Base-by-base conservation (phyloP, 2,888 invertebrate genomes). In the Leptopilina syphax region DNA sequence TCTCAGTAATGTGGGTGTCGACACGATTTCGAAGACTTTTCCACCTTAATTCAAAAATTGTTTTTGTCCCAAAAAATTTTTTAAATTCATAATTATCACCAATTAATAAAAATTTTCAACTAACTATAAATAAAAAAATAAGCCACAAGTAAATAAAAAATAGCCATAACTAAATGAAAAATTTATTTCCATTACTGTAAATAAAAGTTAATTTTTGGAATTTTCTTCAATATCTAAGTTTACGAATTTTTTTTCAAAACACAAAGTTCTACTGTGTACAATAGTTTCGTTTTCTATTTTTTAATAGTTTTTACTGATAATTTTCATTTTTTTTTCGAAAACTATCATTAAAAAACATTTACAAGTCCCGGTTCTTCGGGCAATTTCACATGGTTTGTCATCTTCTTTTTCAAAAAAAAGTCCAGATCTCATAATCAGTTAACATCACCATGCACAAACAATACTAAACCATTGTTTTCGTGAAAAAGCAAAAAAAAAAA, bases 371-470 rank as follows among this genome's bases (percentile, higher is more conserved):
- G 77, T 65, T 77, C 65, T 77, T 50, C 77, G 77, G 41, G 65
- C 18, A 77, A 77, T 77, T 77, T 77, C 77, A 77, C 77, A 27
- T 47, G 24, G 24, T n/a, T 77, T 65, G 77, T 77, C 77, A 50
- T 27, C 50, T 34, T 47, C 47, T 77, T 65, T 65, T 34, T 34
- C 34, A 34, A 34, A 50, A 77, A 77, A 18, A 77, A 47, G 27
- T 47, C 65, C 24, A 34, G 57, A 57, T 57, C 57, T 73, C 73
- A 70, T 63, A 18, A 63, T 54, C 54, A 54, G 27, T 73, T 73
- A 73, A 57, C n/a, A 73, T 73, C 68, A 34, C 12, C 41, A 0
- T n/a, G 9, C 18, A 73, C 63, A 73, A 70, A 73, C 41, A 34
- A 73, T 57, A 41, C n/a, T 18, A 73, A 57, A 27, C 73, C 57